Base-by-base conservation (phyloP, 2,888 invertebrate genomes). In the Meteorus cinctellus region DNA sequence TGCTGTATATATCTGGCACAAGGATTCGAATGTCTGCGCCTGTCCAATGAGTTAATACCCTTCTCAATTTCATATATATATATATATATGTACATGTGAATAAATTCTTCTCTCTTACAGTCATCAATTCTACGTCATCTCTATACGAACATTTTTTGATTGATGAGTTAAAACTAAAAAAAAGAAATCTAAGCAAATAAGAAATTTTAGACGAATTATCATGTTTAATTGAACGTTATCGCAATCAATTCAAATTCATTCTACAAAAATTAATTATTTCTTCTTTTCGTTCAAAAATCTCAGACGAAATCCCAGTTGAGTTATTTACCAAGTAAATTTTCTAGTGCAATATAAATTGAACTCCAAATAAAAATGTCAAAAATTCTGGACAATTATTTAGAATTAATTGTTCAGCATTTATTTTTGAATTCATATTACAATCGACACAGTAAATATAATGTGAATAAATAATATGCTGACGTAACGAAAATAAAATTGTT, bases 1-100 rank as follows among this genome's bases (percentile, higher is more conserved):
- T 55, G 19, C 19, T 55, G 55, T 55, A 55, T 19, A 55, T 55
- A 55, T 8, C 55, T 55, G 55, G 55, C 55, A 55, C 55, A 55
- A 55, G 55, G 55, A 55, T 55, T 55, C 55, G 55, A 55, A 55
- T 55, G 55, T 55, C 55, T 55, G 55, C 55, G 55, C 55, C 55
- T 55, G 55, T 19, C 55, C 19, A 55, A 55, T 6, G 55, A 55
- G 19, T 55, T 55, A 24, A 55, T 55, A 55, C 19, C 19, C 55
- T 8, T 55, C 24, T 55, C 55, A n/a, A 16, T n/a, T 48, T 48
- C 48, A 48, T 16, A 48, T n/a, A 48, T 8, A 55, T 6, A 55
- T 8, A 19, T 8, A 55, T 19, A 55, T 55, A 55, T 55, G n/a
- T 34, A 72, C 36, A 66, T n/a, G 41, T 73, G 66, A 59, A 29